Conservation (phyloP, 2,888 invertebrate species). For the Drosophila subquinaria region DNA sequence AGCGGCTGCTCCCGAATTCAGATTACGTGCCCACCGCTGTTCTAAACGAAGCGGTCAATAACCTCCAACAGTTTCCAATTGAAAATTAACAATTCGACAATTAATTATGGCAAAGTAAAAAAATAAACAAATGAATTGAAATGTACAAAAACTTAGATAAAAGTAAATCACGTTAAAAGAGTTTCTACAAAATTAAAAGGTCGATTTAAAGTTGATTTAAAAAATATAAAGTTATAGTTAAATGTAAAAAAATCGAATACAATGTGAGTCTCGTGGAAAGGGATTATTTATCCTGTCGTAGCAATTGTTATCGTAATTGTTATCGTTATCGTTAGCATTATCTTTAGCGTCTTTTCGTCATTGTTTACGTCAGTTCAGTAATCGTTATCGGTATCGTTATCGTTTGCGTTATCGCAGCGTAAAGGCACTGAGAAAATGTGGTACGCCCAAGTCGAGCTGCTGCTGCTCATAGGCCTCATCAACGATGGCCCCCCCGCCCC, state of each 20-base stretch:
- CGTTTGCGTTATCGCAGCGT: conserved; percentile 37
- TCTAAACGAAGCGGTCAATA: too few species aligned
- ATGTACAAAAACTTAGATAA: too few species aligned
- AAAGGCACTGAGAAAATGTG: conserved; percentile 85
- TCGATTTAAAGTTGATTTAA: neutral
- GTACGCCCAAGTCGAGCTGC: conserved; percentile 84
- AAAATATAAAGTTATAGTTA: neutral
- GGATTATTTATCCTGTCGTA: neutral
- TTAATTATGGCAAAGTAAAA: neutral
- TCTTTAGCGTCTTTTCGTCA: neutral
- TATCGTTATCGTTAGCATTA: neutral
- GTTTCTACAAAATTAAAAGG: too few species aligned
- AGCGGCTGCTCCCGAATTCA: too few species aligned
- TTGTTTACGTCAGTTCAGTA: conserved; percentile 1
- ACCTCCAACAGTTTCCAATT: neutral
- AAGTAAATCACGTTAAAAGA: too few species aligned
- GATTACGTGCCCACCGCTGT: too few species aligned
- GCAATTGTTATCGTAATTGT: neutral
- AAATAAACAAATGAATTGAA: too few species aligned
- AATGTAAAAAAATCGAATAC: neutral
- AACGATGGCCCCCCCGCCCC: conserved; percentile 44
- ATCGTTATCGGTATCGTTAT: conserved; percentile 12
- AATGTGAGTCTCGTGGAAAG: neutral
- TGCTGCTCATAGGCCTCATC: conserved; percentile 82
- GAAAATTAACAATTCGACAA: neutral